Base-by-base conservation (phyloP, 2,797 vertebrate genomes). In the Acomys russatus region DNA sequence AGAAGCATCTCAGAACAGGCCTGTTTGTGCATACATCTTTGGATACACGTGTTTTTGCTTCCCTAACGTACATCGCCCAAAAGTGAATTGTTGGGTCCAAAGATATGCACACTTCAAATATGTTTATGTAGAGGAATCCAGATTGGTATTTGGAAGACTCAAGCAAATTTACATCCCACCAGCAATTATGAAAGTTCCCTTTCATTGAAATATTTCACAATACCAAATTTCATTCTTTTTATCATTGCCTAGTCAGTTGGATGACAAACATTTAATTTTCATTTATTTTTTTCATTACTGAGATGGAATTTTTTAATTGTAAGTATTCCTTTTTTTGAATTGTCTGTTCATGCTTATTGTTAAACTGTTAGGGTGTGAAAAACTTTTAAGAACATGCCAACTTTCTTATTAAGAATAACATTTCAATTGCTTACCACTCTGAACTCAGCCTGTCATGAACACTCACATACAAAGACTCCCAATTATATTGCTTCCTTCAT, bases 331-430 rank as follows among this genome's bases (percentile, higher is more conserved):
- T n/a, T 90, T 88, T 92, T 73, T 87, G 17, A 86, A 89, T 22
- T 78, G 5, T 79, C 70, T 94, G 18, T 63, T 92, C 20, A 20
- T 80, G 17, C 14, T 95, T 44, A 79, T 83, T 96, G 73, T 92
- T 91, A 71, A 56, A 49, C 38, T 96, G 71, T 89, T 64, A 93
- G 33, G 11, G 44, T 88, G 8, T 92, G 92, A 66, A 95, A 92
- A 92, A n/a, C 70, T 88, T 90, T 93, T 38, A 89, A 84, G 17
- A 63, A 92, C 74, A n/a, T 92, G 94, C 74, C 56, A 93, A 85
- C 38, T 90, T 93, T 86, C 9, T 92, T 80, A 54, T 92, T 77
- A 54, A 12, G 66, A 95, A 76, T 74, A 95, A 92, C 30, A 90
- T 90, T 95, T 92, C 22, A 59, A 6, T 88, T 92, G 80, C 83